phyloP scores from a whole-genome alignment of 2,888 invertebrate genomes.

The Nowickia ferox region DNA sequence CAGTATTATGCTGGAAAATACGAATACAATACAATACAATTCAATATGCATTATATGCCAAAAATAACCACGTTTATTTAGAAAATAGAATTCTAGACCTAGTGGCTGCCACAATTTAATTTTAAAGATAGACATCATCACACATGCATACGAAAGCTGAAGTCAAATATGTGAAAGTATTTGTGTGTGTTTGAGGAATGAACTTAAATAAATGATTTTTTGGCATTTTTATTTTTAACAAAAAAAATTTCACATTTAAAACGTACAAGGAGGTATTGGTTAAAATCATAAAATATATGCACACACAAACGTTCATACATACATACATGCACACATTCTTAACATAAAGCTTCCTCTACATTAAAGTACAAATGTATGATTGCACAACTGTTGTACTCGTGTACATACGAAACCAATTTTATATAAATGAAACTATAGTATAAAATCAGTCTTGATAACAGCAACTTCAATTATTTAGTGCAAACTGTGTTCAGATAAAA shows the following conservation, averaged over 20 bases:
- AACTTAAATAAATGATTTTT: constrained; percentile 58
- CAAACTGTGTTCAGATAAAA: constrained; percentile 29
- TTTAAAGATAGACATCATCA: constrained; percentile 67
- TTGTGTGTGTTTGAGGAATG: constrained; percentile 10
- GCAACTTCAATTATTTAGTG: constrained; percentile 40
- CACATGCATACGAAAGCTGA: constrained; percentile 18
- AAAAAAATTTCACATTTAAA: constrained; percentile 17
- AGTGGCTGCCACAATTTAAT: constrained; percentile 68
- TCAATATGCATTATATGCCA: constrained; percentile 41
- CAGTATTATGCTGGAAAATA: constrained; percentile 11
- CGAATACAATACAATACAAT: constrained; percentile 21
- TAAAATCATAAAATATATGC: constrained; percentile 22
- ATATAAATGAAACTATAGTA: background rate
- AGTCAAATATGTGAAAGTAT: constrained; percentile 18
- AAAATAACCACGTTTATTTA: constrained; percentile 66
- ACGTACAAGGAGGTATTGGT: constrained; percentile 31
- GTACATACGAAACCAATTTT: too few species aligned
- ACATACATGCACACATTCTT: background rate
- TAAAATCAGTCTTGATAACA: constrained; percentile 40
- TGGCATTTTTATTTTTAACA: constrained; percentile 43
- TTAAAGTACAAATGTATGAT: too few species aligned
- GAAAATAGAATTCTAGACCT: constrained; percentile 63
- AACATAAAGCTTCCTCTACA: too few species aligned
- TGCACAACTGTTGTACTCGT: too few species aligned
- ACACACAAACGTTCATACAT: background rate